A percentile compares a stretch with the other conserved stretches of the same genome.
phyloP scores from a whole-genome alignment of 2,888 invertebrate genomes.

The Hypolimnas misippus region DNA sequence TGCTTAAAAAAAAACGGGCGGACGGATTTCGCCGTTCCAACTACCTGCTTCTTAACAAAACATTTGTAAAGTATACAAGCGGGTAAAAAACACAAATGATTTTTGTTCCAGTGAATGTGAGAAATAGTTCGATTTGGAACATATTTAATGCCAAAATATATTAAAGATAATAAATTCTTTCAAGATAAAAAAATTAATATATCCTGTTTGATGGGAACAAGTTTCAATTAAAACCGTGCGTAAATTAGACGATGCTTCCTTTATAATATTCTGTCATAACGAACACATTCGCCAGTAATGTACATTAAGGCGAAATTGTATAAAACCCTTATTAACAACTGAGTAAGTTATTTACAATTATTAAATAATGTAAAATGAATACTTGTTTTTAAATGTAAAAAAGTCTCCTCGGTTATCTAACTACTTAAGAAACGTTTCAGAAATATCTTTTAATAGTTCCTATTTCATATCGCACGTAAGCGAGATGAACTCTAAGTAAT shows the following conservation, averaged over 20 bases:
- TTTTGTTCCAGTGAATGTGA: background rate
- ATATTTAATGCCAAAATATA: too few species aligned
- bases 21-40: constrained; percentile 21
- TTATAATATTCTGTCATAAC: background rate
- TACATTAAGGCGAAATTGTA: background rate
- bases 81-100: constrained; percentile 4
- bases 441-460: constrained; percentile 41
- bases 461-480: constrained; percentile 52
- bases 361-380: background rate
- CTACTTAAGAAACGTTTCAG: constrained; percentile 29
- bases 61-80: constrained; percentile 12
- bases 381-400: background rate
- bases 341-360: background rate
- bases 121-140: background rate
- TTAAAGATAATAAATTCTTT: background rate
- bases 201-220: constrained; percentile 26
- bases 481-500: constrained; percentile 73
- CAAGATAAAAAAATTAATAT: background rate
- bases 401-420: constrained; percentile 23
- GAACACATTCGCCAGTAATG: background rate
- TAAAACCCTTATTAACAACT: background rate
- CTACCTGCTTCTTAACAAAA: constrained; percentile 30
- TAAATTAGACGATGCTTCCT: background rate
- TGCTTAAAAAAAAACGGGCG: constrained; percentile 21
- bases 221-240: constrained; percentile 19